A percentile compares a stretch with the other conserved stretches of the same genome.
Conservation (phyloP, 2,888 invertebrate genomes). For the Stomorhina lunata region DNA sequence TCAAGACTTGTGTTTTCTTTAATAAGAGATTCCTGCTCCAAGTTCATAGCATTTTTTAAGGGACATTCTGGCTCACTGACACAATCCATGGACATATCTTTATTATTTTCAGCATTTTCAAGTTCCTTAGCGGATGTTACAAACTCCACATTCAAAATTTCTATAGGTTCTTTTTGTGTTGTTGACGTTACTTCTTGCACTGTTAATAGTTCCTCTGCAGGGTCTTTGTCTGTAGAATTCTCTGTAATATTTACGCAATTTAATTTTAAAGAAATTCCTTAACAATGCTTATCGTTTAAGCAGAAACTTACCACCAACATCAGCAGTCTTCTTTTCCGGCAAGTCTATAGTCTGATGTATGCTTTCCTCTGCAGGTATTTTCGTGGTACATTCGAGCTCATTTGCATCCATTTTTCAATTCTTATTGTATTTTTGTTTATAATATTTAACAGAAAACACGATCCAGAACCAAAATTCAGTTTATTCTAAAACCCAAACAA, state of each 20-base stretch:
- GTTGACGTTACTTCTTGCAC: background rate
- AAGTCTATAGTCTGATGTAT: no score
- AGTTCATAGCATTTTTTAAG: no score
- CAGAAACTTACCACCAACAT: background rate
- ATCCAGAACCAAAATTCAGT: background rate
- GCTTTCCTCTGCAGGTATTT: no score
- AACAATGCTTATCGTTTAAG: background rate
- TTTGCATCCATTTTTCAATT: background rate
- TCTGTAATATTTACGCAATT: no score
- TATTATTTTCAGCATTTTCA: background rate
- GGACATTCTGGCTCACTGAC: no score
- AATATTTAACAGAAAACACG: no score
- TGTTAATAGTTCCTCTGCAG: no score
- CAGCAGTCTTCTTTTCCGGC: no score
- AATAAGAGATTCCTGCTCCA: no score
- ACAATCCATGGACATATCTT: background rate
- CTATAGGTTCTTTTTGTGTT: background rate
- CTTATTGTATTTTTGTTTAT: no score
- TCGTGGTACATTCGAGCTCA: background rate
- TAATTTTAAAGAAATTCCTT: background rate
- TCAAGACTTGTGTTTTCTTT: no score
- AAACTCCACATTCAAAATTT: conserved; percentile 41
- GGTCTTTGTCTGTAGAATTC: background rate
- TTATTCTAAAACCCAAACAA: conserved; percentile 17
- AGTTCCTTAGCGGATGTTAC: background rate